Conservation (phyloP, 2,888 invertebrate species). For the Hartigia nigra region DNA sequence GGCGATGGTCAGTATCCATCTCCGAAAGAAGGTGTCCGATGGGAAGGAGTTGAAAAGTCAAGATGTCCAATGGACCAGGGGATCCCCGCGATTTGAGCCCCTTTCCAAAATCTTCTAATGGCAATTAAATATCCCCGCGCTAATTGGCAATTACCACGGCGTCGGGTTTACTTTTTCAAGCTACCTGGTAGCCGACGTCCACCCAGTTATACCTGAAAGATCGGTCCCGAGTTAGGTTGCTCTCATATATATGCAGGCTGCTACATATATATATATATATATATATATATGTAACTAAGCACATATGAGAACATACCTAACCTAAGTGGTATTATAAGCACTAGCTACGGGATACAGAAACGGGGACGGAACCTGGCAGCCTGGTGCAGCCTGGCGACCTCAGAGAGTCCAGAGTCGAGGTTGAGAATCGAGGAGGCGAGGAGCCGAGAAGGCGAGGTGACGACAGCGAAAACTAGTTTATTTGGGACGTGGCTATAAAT, state of each 20-base stretch:
- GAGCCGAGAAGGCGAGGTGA: conserved; percentile 54
- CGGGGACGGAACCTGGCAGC: neutral
- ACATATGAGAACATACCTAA: conserved; percentile 10
- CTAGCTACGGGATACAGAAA: conserved; percentile 28
- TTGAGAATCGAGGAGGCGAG: conserved; percentile 18
- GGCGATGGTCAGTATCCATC: neutral
- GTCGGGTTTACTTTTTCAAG: conserved; percentile 46
- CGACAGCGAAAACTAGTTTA: conserved; percentile 67
- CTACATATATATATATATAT: neutral
- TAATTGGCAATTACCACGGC: conserved; percentile 65
- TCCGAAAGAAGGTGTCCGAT: neutral
- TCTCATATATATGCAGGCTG: neutral
- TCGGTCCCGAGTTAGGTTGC: neutral
- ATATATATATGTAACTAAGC: neutral
- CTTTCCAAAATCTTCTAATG: conserved; percentile 36
- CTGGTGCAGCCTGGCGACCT: neutral
- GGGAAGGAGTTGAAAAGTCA: neutral
- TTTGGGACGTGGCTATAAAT: conserved; percentile 66
- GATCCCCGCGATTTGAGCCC: neutral
- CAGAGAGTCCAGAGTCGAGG: neutral
- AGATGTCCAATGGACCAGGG: neutral
- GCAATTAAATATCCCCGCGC: conserved; percentile 64
- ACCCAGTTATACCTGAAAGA: conserved; percentile 1
- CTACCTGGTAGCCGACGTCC: conserved; percentile 38
- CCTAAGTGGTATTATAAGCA: conserved; percentile 39